Evolutionary conservation across 2,113 vertebrate genomes (phyloP), one percentile per base, ranked within the genome.

Genomic region (Bujurquina vittata): DNA sequence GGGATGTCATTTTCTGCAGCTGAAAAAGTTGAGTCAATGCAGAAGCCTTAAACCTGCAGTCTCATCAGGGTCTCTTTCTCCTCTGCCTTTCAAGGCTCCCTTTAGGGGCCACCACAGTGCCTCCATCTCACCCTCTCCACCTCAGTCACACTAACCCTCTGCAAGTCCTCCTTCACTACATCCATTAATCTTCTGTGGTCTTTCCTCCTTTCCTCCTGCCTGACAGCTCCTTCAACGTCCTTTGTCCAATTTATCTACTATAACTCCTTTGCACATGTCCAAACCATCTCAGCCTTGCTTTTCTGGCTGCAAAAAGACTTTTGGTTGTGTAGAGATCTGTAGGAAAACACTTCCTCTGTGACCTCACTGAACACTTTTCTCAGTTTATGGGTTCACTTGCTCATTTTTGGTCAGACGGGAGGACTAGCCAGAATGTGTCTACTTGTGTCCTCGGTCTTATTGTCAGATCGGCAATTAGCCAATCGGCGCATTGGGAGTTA

Each of bases 141-240:
- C 37, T 33, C 33, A 0, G 62, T 40, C 61, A 63, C 2, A 23
- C 12, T n/a, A 43, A 43, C 61, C n/a, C 61, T 65, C 61, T 43
- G 62, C 12, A 65, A 43, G 62, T 43, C 40, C 37, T 4, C 62
- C n/a, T 23, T 0, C 0, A 23, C 12, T 17, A 23, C 62, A 43
- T 0, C 35, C 22, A 23, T 0, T 35, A 65, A 65, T 23, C 62
- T 43, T 65, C 37, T 43, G 62, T 14, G 0, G 0, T 17, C 62
- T 6, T 17, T 26, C 37, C 37, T 9, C 8, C 46, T 46, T 65
- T 65, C 62, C 17, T 65, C 22, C 35, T 43, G 6, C 7, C 62
- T 46, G 37, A 10, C 43, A 46, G 62, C 37, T 67, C 37, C 37
- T 46, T 26, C 37, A 18, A 1, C 62, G 46, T 46, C 37, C 37